Percentiles rank a stretch among this genome's conserved stretches.
phyloP scores from a whole-genome alignment of 2,888 invertebrate genomes.

The Parnassius mnemosyne region DNA sequence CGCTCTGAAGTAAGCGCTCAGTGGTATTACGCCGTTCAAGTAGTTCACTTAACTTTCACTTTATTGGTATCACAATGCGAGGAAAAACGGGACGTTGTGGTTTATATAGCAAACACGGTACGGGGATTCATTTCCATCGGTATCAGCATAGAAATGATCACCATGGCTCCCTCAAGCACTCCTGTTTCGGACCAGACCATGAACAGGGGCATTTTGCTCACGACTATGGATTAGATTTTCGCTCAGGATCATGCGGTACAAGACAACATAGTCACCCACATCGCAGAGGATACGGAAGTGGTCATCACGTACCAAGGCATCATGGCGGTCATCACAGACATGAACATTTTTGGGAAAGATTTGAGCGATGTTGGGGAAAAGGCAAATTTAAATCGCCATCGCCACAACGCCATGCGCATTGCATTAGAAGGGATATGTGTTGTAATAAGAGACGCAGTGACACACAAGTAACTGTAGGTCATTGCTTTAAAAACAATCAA shows the following conservation, averaged over 20 bases:
- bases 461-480: background rate
- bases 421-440: background rate
- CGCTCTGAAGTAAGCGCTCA: background rate
- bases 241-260: background rate
- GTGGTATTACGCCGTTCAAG: background rate
- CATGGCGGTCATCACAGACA: background rate
- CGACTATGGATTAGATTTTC: background rate
- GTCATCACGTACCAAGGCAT: background rate
- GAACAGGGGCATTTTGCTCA: background rate
- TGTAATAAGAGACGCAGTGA: background rate
- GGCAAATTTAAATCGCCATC: background rate
- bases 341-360: too few relatives aligned
- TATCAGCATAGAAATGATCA: background rate
- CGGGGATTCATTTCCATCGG: background rate
- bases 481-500: conserved; percentile 4
- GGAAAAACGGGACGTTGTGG: background rate
- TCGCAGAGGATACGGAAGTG: background rate
- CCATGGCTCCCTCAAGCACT: background rate
- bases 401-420: background rate
- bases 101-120: background rate
- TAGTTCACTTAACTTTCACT: too few relatives aligned
- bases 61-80: background rate
- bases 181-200: background rate
- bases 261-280: background rate
- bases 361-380: background rate